Percentiles rank a stretch among this genome's conserved stretches.
phyloP scores from a whole-genome alignment of 2,797 vertebrate species.

The Pogoniulus pusillus region DNA sequence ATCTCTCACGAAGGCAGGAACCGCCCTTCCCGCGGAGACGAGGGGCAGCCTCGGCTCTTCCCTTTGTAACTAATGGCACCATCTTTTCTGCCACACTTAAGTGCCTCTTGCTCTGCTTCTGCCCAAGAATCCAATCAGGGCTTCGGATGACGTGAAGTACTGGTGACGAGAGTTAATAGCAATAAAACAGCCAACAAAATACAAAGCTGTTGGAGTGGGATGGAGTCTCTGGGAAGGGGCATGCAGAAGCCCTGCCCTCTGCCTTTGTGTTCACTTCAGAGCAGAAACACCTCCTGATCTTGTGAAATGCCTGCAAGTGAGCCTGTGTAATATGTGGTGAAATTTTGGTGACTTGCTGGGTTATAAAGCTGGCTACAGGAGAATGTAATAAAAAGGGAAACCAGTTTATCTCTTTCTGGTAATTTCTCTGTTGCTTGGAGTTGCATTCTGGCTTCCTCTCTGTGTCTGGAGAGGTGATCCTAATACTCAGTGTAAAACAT shows the following conservation, averaged over 20 bases:
- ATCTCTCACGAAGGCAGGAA: neutral
- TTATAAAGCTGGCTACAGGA: slow-evolving; percentile 66
- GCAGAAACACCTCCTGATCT: neutral
- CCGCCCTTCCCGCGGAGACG: neutral
- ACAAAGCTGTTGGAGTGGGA: neutral
- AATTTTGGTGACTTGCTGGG: slow-evolving; percentile 47
- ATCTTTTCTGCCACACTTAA: neutral
- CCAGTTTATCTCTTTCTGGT: slow-evolving; percentile 63
- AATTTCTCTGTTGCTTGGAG: slow-evolving; percentile 56
- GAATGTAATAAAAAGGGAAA: slow-evolving; percentile 69
- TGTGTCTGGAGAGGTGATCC: slow-evolving; percentile 37
- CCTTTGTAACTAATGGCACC: rapidly evolving
- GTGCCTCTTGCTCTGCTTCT: neutral
- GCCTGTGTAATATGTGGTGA: slow-evolving; percentile 9
- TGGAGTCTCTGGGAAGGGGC: neutral
- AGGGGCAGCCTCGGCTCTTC: neutral
- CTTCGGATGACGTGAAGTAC: neutral
- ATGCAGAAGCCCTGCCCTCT: neutral
- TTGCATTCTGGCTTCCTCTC: slow-evolving; percentile 36
- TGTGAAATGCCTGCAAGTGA: slow-evolving; percentile 30
- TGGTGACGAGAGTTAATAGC: neutral
- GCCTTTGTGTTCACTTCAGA: slow-evolving; percentile 12
- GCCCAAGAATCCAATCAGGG: neutral
- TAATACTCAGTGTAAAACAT: slow-evolving; percentile 53
- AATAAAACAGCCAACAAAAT: neutral